Evolutionary conservation across 2,113 vertebrate species (phyloP).

Genomic region (Apodemus speciosus): DNA sequence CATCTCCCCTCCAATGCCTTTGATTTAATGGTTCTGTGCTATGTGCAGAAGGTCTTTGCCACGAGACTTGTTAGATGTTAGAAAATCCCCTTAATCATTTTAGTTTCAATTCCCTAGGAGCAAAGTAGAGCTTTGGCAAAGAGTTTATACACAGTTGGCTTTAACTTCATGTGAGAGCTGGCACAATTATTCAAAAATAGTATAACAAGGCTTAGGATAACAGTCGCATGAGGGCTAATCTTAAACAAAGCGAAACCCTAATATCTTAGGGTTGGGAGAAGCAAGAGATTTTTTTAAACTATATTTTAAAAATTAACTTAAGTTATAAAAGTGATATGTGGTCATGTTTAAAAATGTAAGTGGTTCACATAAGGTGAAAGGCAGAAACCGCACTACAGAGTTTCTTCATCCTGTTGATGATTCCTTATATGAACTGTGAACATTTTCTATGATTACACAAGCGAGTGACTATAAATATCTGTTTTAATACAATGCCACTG

Average conservation of each 20-base stretch:
- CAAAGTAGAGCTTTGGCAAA: constrained; percentile 13
- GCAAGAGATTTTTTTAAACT: neutral
- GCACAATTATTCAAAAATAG: constrained; percentile 52
- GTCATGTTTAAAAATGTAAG: constrained; percentile 19
- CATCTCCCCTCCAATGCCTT: neutral
- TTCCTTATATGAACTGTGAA: neutral
- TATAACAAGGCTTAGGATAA: neutral
- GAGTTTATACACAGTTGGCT: neutral
- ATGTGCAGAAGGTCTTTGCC: constrained; percentile 42
- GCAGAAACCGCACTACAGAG: neutral
- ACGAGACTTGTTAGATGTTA: constrained; percentile 27
- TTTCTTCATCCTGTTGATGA: neutral
- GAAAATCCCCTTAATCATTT: constrained; percentile 39
- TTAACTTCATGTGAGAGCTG: constrained; percentile 35
- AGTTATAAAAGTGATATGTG: neutral
- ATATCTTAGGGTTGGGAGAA: neutral
- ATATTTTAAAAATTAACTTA: neutral
- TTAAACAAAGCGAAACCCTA: constrained; percentile 43
- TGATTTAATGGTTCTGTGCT: constrained; percentile 54
- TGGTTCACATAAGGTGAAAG: neutral
- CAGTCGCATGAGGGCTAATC: neutral
- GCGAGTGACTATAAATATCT: neutral
- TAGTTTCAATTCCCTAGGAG: constrained; percentile 47
- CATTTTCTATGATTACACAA: constrained; percentile 13
- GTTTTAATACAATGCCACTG: constrained; percentile 13